Conservation (phyloP, 2,797 vertebrate species). For the Protonibea diacanthus region DNA sequence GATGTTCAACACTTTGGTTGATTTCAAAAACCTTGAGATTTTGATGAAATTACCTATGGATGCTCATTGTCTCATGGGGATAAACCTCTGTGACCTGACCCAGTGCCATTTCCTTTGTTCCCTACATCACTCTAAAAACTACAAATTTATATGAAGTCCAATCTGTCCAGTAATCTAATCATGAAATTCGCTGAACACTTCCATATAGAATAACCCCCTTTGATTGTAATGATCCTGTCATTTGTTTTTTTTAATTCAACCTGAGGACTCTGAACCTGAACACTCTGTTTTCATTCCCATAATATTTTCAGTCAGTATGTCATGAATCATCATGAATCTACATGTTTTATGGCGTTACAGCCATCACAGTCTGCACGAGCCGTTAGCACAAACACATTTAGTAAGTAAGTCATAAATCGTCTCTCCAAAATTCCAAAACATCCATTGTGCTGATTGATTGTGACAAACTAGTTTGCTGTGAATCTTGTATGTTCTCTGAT, state of each 20-base stretch:
- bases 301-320: neutral
- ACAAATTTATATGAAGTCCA: no score
- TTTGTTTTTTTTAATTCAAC: neutral
- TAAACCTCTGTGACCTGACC: neutral
- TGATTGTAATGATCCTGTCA: neutral
- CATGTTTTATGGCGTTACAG: neutral
- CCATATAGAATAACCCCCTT: neutral
- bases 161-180: neutral
- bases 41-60: neutral
- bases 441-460: neutral
- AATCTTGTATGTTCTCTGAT: neutral
- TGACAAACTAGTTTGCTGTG: slow-evolving; percentile 11
- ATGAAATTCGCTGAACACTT: neutral
- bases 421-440: neutral
- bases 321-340: neutral
- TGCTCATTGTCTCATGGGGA: neutral
- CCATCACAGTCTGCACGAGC: neutral
- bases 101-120: neutral
- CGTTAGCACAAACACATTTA: no score
- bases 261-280: neutral
- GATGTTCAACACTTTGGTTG: neutral
- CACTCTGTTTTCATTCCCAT: neutral
- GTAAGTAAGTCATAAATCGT: neutral
- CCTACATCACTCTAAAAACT: neutral
- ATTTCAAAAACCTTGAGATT: neutral